A percentile compares a stretch with the other conserved stretches of the same genome.
These are phyloP conservation scores for Ptychochromis oligacanthus DNA, from an alignment of 2,113 vertebrate species.

Conservation along the genomic window DNA sequence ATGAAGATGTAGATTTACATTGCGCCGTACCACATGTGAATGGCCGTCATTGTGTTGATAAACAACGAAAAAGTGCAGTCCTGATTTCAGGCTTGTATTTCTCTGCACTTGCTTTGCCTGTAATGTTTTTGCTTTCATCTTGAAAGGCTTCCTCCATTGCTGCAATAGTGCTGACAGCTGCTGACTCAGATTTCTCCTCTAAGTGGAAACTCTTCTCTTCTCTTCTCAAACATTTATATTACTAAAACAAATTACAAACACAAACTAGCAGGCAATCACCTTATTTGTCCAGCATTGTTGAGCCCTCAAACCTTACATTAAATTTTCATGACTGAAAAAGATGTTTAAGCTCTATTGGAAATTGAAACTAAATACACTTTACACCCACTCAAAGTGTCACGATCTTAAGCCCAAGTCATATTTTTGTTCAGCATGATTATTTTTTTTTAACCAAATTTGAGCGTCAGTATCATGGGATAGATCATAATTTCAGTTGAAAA, in stretches of 20 bases:
- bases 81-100: conserved; percentile 4
- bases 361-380: background rate
- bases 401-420: too few species aligned
- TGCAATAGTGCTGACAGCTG: conserved; percentile 60
- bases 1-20: background rate
- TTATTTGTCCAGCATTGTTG: too few species aligned
- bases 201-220: conserved; percentile 15
- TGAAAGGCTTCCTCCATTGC: conserved; percentile 40
- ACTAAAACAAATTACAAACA: background rate
- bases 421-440: too few species aligned
- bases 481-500: too few species aligned
- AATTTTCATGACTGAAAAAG: background rate
- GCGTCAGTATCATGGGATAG: too few species aligned
- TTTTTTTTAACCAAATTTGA: too few species aligned
- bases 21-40: background rate
- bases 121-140: conserved; percentile 44
- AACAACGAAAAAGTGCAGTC: conserved; percentile 17
- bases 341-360: background rate
- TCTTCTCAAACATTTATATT: background rate
- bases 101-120: background rate
- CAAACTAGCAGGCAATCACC: background rate
- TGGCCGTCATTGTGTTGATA: conserved; percentile 15
- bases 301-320: background rate
- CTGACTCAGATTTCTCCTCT: conserved; percentile 62
- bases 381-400: background rate